Evolutionary conservation across 2,113 vertebrate species (phyloP).

Genomic region (Salvator merianae): DNA sequence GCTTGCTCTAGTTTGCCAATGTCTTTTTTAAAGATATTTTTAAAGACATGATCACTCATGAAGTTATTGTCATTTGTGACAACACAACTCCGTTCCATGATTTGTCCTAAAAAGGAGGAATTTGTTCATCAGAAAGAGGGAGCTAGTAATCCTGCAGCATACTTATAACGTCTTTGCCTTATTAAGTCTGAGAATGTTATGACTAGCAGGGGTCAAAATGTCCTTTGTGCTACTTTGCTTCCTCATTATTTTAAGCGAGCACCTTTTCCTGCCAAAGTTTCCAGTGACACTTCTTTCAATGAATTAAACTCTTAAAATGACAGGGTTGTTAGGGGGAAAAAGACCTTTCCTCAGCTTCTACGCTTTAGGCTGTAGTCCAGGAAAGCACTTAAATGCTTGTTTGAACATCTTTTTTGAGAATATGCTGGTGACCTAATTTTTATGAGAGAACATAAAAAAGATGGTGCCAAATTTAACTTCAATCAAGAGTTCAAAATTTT

Average conservation of each 20-base stretch:
- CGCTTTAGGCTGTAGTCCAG: constrained; percentile 7
- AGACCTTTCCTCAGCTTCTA: background rate
- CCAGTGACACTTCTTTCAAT: background rate
- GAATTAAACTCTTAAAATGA: constrained; percentile 18
- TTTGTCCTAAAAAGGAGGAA: background rate
- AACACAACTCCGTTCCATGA: background rate
- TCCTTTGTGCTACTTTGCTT: fast-evolving
- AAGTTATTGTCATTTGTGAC: background rate
- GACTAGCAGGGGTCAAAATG: background rate
- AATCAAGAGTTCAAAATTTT: background rate
- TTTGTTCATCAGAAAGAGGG: too few species aligned
- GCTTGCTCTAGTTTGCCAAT: too few species aligned
- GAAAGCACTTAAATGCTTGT: constrained; percentile 13
- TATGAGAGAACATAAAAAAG: background rate
- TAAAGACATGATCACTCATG: background rate
- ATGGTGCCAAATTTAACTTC: background rate
- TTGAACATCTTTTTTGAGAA: background rate
- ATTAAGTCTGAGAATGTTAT: background rate
- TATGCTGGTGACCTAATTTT: constrained; percentile 6
- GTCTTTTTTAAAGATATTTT: too few species aligned
- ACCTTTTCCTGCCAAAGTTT: background rate
- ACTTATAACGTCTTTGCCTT: background rate
- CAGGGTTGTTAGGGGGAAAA: background rate
- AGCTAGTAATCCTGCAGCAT: background rate
- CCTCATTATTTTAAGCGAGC: constrained; percentile 14